Evolutionary conservation across 2,113 vertebrate species (phyloP), one percentile per base, ranked within the genome.

Genomic region (Rhinichthys klamathensis): DNA sequence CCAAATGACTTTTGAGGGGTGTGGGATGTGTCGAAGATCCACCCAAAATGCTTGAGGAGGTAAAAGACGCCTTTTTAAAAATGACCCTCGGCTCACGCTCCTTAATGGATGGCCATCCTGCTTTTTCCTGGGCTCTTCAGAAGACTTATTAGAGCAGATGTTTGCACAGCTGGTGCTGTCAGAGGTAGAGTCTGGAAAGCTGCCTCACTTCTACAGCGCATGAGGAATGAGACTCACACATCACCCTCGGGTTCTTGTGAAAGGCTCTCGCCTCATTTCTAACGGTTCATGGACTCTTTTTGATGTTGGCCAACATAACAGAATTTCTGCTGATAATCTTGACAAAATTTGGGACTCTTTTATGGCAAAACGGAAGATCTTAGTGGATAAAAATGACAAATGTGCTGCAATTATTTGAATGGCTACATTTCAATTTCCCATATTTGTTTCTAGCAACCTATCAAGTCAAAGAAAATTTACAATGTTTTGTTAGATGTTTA

Each of bases 121-220:
- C 54, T 89, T 90, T 87, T 92, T 91, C 84, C 86, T 86, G 88
- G 67, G 85, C 78, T 89, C 89, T 91, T 89, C 78, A 75, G 73
- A 87, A 87, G 87, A 92, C 88, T 88, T 88, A 83, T 92, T 80
- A 86, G 49, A 85, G 91, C 89, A 91, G 90, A 91, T 94, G 93
- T 94, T 94, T 94, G 90, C 61, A 92, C 93, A 95, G 94, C 93
- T 94, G 93, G 88, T 86, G 83, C 80, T 85, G 86, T 90, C 44
- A 23, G 86, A 92, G 86, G 79, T 73, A 77, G 65, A 84, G 84
- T 89, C 92, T 90, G 86, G 73, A 88, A 74, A 67, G 80, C 85
- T 88, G 83, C 63, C 84, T 91, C 82, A 77, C 44, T 85, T 87
- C 86, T 76, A 84, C 89, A 88, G 83, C 23, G 54, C 38, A 74